These are phyloP conservation scores for Vulpes vulpes DNA, from an alignment of 2,113 vertebrate genomes.

Conservation along the genomic window DNA sequence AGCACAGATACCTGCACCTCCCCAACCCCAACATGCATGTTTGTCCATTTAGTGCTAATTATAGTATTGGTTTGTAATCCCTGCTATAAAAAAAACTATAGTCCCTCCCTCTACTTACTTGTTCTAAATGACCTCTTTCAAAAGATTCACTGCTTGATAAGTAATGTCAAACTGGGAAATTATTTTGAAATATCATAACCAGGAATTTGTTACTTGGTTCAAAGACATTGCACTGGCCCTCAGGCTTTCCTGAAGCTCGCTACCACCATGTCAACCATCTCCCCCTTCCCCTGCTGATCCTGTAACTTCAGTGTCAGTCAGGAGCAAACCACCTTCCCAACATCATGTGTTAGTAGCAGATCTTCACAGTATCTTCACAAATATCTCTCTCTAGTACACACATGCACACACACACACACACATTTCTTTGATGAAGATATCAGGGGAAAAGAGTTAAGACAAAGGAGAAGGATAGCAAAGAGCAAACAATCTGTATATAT, in stretches of 20 bases:
- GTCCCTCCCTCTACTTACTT: neutral
- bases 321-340: neutral
- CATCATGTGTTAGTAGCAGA: neutral
- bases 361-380: neutral
- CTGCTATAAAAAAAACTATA: neutral
- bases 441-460: neutral
- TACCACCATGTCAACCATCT: neutral
- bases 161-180: slow-evolving; percentile 23
- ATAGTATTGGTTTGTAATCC: neutral
- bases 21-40: neutral
- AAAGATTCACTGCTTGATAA: slow-evolving; percentile 33
- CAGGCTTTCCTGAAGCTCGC: neutral
- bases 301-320: neutral
- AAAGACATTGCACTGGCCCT: slow-evolving; percentile 12
- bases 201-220: slow-evolving; percentile 24
- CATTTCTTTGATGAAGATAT: neutral
- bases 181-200: slow-evolving; percentile 43
- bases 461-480: neutral
- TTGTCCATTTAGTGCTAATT: neutral
- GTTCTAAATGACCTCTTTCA: slow-evolving; percentile 45
- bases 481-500: neutral
- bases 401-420: neutral
- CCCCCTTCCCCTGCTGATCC: neutral
- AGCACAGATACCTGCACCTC: neutral
- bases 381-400: neutral